Evolutionary conservation across 2,113 vertebrate genomes (phyloP).

Genomic region (Odocoileus hemionus): DNA sequence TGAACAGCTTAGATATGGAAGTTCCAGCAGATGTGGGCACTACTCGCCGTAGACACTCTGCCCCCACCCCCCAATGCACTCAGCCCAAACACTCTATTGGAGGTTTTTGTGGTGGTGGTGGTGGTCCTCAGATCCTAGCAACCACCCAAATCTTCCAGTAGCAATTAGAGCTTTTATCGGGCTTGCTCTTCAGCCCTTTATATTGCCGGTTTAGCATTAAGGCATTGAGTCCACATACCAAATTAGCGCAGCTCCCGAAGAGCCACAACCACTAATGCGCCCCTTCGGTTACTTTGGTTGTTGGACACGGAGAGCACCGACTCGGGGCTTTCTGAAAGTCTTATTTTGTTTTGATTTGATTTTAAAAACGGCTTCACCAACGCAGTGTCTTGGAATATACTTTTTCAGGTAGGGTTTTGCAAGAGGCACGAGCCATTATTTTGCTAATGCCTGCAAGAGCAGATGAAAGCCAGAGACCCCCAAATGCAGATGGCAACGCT

Average conservation of each 20-base stretch:
- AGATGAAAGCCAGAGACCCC: background rate
- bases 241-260: constrained; percentile 57
- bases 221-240: constrained; percentile 57
- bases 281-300: background rate
- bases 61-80: constrained; percentile 43
- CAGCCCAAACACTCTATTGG: constrained; percentile 70
- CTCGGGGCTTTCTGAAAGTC: background rate
- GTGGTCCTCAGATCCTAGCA: constrained; percentile 81
- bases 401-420: constrained; percentile 48
- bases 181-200: constrained; percentile 70
- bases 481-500: background rate
- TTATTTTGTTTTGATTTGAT: constrained; percentile 23
- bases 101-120: constrained; percentile 62
- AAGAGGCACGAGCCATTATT: constrained; percentile 13
- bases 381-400: background rate
- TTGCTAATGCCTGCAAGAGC: constrained; percentile 35
- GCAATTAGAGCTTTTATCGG: constrained; percentile 75
- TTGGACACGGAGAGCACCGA: background rate
- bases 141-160: constrained; percentile 81
- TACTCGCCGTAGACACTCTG: constrained; percentile 72
- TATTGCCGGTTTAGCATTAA: constrained; percentile 56
- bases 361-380: background rate
- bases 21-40: constrained; percentile 82
- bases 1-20: constrained; percentile 86
- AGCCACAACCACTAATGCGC: background rate